Evolutionary conservation across 2,113 vertebrate species (phyloP), one percentile per base, ranked within the genome.

Genomic region (Oriolus oriolus): DNA sequence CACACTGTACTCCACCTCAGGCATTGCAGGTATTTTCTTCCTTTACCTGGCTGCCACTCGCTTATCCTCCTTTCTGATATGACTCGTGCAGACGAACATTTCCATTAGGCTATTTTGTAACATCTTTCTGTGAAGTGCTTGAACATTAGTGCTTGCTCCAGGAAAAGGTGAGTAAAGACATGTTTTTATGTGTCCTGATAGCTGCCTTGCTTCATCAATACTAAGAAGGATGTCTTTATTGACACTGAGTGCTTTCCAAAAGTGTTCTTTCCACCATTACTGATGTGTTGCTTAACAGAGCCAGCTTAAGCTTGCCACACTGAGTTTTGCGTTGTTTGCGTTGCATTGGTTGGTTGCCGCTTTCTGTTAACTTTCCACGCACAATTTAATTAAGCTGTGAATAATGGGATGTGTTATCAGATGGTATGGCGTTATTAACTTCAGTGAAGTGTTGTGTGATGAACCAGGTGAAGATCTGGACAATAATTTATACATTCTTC

Each of bases 81-180:
- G 75, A 94, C 24, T 71, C 16, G 50, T 5, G 11, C 22, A 61
- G 83, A 81, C 61, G 69, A 80, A 50, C 18, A 16, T 68, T 88
- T 68, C 52, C 35, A 28, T 70, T 8, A 23, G 65, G 30, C 27
- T 71, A 4, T 98, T 97, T 95, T 97, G 88, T 86, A 97, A 96
- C 31, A 71, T 68, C 59, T 95, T 96, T 97, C 91, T 42, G 42
- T 37, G 73, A 90, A 96, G 56, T 65, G 85, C 77, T 87, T 71
- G 61, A 89, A 88, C 65, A 76, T 27, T 30, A 13, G 39, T 14
- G 63, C 60, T 95, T 64, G 54, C 96, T 96, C 86, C 93, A 93
- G 94, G 93, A 94, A 97, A 95, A 97, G 93, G 80, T 66, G 68
- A 92, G 83, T 87, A 90, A 76, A 66, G 61, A 57, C 5, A 3